Evolutionary conservation across 1,140 invertebrate genomes (phyloP).

Genomic region (Atta cephalotes): DNA sequence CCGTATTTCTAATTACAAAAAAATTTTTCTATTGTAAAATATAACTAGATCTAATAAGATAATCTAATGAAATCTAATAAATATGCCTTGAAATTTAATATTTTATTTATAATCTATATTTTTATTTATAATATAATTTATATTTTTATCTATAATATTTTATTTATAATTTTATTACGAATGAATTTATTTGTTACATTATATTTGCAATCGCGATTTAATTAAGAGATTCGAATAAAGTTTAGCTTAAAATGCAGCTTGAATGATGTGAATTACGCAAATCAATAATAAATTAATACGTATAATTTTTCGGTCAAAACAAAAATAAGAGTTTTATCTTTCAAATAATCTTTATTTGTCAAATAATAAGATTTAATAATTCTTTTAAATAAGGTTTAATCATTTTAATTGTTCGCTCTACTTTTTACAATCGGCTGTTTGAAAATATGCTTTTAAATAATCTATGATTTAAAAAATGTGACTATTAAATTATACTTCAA

Average conservation of each 20-base stretch:
- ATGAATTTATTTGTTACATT: not conserved
- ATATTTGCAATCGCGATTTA: not conserved
- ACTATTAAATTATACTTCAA: not conserved
- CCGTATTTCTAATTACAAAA: not conserved
- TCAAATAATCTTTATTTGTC: not conserved
- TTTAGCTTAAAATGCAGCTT: not conserved
- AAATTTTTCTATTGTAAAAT: not conserved
- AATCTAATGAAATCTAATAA: not conserved
- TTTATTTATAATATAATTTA: not conserved
- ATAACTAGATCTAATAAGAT: not conserved
- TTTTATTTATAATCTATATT: too few species aligned
- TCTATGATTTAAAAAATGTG: not conserved
- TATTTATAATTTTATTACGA: not conserved
- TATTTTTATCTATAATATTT: too few species aligned
- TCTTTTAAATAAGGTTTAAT: not conserved
- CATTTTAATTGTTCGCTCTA: not conserved
- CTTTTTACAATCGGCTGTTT: too few species aligned
- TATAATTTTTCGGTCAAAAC: not conserved
- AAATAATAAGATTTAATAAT: not conserved
- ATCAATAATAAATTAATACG: not conserved
- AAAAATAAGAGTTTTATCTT: not conserved
- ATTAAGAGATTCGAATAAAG: not conserved
- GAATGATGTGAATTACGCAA: not conserved
- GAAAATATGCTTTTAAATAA: not conserved
- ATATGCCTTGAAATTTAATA: not conserved